phyloP scores from a whole-genome alignment of 2,797 vertebrate genomes.

The Sphenodon punctatus region DNA sequence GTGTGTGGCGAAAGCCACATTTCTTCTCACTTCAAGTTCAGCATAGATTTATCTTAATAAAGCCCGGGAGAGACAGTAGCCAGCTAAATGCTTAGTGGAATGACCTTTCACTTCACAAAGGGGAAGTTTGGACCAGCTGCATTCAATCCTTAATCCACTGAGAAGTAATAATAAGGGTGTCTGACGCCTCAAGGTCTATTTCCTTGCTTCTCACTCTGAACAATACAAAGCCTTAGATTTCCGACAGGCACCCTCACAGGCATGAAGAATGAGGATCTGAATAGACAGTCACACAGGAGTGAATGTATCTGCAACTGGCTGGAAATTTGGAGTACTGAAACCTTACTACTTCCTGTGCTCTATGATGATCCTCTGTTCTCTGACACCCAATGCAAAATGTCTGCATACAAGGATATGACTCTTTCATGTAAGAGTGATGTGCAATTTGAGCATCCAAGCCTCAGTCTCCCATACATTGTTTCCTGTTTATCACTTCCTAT shows the following conservation, averaged over 20 bases:
- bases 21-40: background rate
- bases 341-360: too few relatives aligned
- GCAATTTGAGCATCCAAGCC: too few relatives aligned
- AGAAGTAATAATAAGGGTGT: background rate
- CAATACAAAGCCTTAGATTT: background rate
- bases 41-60: background rate
- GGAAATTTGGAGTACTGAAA: too few relatives aligned
- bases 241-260: background rate
- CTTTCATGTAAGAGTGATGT: too few relatives aligned
- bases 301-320: too few relatives aligned
- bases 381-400: too few relatives aligned
- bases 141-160: background rate
- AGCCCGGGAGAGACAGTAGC: background rate
- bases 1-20: background rate
- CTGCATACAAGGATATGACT: too few relatives aligned
- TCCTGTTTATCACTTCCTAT: too few relatives aligned
- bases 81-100: background rate
- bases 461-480: too few relatives aligned
- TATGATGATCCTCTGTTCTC: too few relatives aligned
- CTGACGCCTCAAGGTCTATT: background rate
- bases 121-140: background rate
- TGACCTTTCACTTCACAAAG: background rate
- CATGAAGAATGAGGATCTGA: background rate
- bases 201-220: background rate
- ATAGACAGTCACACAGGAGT: too few relatives aligned